Evolutionary conservation across 1,140 invertebrate species (phyloP).

Genomic region (Bradynema listronoti): DNA sequence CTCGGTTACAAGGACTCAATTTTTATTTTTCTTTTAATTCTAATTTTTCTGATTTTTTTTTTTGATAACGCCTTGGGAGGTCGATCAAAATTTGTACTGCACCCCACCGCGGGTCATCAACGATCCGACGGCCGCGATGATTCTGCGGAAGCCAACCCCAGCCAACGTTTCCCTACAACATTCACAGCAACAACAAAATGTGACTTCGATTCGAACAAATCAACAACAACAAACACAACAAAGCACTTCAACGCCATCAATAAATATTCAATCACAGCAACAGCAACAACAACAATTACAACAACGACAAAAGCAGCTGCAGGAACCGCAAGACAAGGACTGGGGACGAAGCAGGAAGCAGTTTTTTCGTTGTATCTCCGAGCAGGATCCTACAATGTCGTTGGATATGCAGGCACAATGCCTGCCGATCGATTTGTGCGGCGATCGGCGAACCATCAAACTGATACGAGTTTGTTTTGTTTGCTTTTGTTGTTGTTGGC

Average conservation of each 20-base stretch:
- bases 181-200: too few species aligned
- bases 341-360: neutral
- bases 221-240: too few species aligned
- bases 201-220: too few species aligned
- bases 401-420: slow-evolving; percentile 53
- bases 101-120: slow-evolving; percentile 39
- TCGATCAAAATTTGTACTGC: slow-evolving; percentile 53
- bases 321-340: too few species aligned
- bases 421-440: slow-evolving; percentile 50
- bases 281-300: slow-evolving; percentile 37
- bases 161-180: too few species aligned
- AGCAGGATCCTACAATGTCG: slow-evolving; percentile 49
- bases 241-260: neutral
- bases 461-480: slow-evolving; percentile 50
- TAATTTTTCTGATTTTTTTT: too few species aligned
- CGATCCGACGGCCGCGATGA: slow-evolving; percentile 27
- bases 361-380: slow-evolving; percentile 27
- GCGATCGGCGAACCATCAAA: slow-evolving; percentile 56
- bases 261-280: slow-evolving; percentile 4
- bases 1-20: too few species aligned
- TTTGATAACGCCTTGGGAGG: too few species aligned
- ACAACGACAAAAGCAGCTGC: slow-evolving; percentile 41
- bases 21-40: too few species aligned
- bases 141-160: too few species aligned
- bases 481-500: too few species aligned